These are phyloP conservation scores for Chroicocephalus ridibundus DNA, from an alignment of 2,113 vertebrate species.

Conservation along the genomic window DNA sequence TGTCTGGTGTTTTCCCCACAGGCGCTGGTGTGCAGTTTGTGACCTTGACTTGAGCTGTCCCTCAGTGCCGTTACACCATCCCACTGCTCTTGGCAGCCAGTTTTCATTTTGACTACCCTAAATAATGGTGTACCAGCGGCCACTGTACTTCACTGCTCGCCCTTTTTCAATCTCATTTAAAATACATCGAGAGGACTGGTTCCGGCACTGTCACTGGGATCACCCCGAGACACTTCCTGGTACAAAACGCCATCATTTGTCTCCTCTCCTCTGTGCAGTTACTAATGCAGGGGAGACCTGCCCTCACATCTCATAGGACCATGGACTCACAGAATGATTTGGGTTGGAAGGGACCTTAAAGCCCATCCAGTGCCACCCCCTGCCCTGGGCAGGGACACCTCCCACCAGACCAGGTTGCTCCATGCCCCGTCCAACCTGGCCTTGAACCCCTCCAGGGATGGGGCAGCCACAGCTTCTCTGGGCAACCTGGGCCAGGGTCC, in stretches of 20 bases:
- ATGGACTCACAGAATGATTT: not conserved
- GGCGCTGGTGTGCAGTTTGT: not conserved
- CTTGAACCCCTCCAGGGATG: not conserved
- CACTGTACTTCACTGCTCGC: rapidly evolving
- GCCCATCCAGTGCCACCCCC: not conserved
- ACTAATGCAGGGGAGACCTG: not conserved
- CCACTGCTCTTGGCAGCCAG: rapidly evolving
- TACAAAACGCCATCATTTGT: not conserved
- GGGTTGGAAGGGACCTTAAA: not conserved
- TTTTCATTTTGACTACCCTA: not conserved
- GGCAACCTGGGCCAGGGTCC: too few species aligned
- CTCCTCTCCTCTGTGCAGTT: not conserved
- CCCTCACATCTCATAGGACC: not conserved
- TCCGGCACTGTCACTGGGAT: not conserved
- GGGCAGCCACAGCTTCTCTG: too few species aligned
- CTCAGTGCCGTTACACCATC: not conserved
- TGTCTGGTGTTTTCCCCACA: not conserved
- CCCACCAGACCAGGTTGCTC: not conserved
- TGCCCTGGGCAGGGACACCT: not conserved
- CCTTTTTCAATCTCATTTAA: not conserved
- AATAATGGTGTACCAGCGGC: not conserved
- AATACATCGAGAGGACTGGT: not conserved
- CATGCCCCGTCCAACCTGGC: not conserved
- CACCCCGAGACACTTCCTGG: not conserved
- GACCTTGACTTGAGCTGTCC: not conserved